These are phyloP conservation scores for Chelon auratus DNA, from an alignment of 2,797 vertebrate genomes.

Conservation along the genomic window DNA sequence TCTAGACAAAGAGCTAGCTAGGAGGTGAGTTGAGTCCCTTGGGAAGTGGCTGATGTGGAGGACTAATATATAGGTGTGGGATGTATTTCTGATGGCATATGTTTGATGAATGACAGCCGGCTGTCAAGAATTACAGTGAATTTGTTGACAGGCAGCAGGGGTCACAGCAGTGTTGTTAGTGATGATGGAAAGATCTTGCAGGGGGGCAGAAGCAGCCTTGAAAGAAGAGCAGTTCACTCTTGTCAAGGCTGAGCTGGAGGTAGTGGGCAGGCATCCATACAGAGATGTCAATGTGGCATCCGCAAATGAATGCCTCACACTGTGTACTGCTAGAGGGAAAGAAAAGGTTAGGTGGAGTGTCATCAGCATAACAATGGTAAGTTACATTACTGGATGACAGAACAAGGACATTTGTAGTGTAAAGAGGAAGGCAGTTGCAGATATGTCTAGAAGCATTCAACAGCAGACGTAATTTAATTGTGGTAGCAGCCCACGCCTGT, in stretches of 20 bases:
- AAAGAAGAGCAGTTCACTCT: slow-evolving; percentile 54
- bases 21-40: slow-evolving; percentile 14
- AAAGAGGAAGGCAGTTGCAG: slow-evolving; percentile 19
- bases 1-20: slow-evolving; percentile 36
- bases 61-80: slow-evolving; percentile 41
- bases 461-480: slow-evolving; percentile 20
- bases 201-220: slow-evolving; percentile 43
- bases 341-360: slow-evolving; percentile 66
- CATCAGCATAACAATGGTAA: slow-evolving; percentile 60
- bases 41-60: slow-evolving; percentile 25
- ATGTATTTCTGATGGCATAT: slow-evolving; percentile 32
- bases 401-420: slow-evolving; percentile 51
- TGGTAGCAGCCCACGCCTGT: slow-evolving; percentile 29
- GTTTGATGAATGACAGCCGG: slow-evolving; percentile 64
- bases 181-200: slow-evolving; percentile 63
- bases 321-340: slow-evolving; percentile 54
- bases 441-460: slow-evolving; percentile 22
- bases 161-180: slow-evolving; percentile 66
- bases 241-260: slow-evolving; percentile 51
- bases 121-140: slow-evolving; percentile 64
- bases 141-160: slow-evolving; percentile 67
- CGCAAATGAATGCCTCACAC: slow-evolving; percentile 60
- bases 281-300: slow-evolving; percentile 57
- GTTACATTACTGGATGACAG: slow-evolving; percentile 59
- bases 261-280: slow-evolving; percentile 52